Evolutionary conservation across 1,140 invertebrate genomes (phyloP).

Genomic region (Diachasma alloeum): DNA sequence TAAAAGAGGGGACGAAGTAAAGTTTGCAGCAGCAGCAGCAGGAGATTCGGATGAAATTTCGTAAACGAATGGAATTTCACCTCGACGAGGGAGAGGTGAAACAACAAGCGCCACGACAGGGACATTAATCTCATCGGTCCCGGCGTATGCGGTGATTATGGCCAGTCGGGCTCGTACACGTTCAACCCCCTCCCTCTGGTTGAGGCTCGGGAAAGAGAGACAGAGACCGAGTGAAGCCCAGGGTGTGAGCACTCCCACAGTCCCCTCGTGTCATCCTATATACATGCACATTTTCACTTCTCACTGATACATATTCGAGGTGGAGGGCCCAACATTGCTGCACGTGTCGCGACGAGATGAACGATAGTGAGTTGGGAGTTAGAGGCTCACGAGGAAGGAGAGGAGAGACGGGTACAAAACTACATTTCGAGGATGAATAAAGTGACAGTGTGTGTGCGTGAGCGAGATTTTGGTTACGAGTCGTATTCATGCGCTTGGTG

Average conservation of each 20-base stretch:
- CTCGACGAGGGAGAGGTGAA: slow-evolving; percentile 19
- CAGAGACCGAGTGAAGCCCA: background rate
- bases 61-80: slow-evolving; percentile 29
- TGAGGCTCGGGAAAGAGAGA: background rate
- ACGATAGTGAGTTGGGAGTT: background rate
- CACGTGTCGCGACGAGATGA: background rate
- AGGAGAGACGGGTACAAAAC: background rate
- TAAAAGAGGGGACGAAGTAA: background rate
- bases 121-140: slow-evolving; percentile 55
- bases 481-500: background rate
- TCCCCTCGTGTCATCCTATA: background rate
- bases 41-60: slow-evolving; percentile 14
- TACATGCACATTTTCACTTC: background rate
- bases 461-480: slow-evolving; percentile 39
- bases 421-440: slow-evolving; percentile 13
- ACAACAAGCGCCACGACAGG: slow-evolving; percentile 28
- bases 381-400: background rate
- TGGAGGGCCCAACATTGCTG: background rate
- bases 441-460: slow-evolving; percentile 8
- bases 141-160: slow-evolving; percentile 51
- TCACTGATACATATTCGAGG: background rate
- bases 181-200: background rate
- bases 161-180: slow-evolving; percentile 39
- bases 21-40: background rate
- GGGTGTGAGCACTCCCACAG: background rate